These are phyloP conservation scores for Sorex araneus DNA, from an alignment of 2,113 vertebrate species.

Conservation along the genomic window DNA sequence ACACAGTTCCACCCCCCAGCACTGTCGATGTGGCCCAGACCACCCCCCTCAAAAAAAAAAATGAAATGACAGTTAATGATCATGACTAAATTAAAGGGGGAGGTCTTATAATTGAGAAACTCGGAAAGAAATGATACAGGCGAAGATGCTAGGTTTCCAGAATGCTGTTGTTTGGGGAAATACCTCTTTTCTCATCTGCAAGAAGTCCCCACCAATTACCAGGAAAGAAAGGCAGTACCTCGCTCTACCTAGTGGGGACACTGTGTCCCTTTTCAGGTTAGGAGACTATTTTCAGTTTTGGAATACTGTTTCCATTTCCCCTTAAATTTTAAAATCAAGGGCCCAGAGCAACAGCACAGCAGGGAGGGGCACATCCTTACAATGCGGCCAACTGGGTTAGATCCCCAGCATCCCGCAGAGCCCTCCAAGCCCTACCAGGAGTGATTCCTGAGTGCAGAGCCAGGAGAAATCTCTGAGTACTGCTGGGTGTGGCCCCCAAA, in stretches of 20 bases:
- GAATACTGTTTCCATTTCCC: conserved; percentile 32
- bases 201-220: conserved; percentile 62
- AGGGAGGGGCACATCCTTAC: no score
- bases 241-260: conserved; percentile 65
- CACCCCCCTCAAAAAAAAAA: no score
- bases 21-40: no score
- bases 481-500: no score
- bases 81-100: conserved; percentile 71
- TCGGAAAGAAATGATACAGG: conserved; percentile 46
- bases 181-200: conserved; percentile 54
- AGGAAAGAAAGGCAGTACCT: conserved; percentile 55
- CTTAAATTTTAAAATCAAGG: not conserved
- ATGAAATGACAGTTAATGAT: conserved; percentile 72
- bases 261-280: not conserved
- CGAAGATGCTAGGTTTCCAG: conserved; percentile 50
- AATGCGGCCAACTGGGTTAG: no score
- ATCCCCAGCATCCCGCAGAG: no score
- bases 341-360: no score
- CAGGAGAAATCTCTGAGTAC: no score
- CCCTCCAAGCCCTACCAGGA: no score
- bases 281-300: conserved; percentile 24
- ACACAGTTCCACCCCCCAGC: no score
- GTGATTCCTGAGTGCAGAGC: no score
- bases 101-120: conserved; percentile 51
- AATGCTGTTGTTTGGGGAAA: conserved; percentile 64